Percentiles rank a stretch among this genome's conserved stretches.
These are phyloP conservation scores for Sesamia inferens DNA, from an alignment of 2,888 invertebrate genomes.

Conservation along the genomic window DNA sequence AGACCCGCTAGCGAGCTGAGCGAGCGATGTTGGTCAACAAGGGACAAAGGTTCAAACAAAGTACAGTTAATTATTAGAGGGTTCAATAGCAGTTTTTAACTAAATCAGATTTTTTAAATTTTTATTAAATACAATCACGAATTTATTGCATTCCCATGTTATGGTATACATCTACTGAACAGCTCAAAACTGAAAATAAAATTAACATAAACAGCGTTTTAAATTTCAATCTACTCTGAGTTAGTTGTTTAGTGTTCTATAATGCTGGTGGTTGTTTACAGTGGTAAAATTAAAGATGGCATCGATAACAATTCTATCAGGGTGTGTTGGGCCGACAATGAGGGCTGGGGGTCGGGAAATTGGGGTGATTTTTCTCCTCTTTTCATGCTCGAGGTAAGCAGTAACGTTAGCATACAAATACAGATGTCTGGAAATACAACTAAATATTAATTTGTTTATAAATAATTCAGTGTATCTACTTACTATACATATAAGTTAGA, in stretches of 20 bases:
- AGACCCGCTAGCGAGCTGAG: background rate
- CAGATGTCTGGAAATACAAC: background rate
- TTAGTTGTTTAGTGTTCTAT: constrained; percentile 37
- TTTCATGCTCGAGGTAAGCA: constrained; percentile 73
- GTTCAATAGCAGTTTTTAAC: background rate
- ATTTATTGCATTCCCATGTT: too few species aligned
- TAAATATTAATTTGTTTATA: background rate
- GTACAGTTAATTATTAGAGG: background rate
- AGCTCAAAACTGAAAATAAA: background rate
- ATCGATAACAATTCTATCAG: constrained; percentile 91
- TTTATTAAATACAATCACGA: background rate
- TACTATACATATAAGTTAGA: background rate
- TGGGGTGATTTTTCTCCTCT: constrained; percentile 89
- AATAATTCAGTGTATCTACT: background rate
- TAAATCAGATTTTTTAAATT: background rate
- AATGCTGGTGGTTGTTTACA: constrained; percentile 74
- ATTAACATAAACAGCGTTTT: constrained; percentile 4
- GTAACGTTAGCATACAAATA: constrained; percentile 69
- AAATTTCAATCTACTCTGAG: constrained; percentile 11
- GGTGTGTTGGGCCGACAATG: constrained; percentile 81
- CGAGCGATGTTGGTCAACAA: background rate
- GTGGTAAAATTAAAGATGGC: constrained; percentile 91
- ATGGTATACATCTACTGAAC: background rate
- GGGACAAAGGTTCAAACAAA: background rate
- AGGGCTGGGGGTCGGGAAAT: constrained; percentile 83